phyloP scores from a whole-genome alignment of 2,797 vertebrate species.

The Schizopygopsis pylzovi region DNA sequence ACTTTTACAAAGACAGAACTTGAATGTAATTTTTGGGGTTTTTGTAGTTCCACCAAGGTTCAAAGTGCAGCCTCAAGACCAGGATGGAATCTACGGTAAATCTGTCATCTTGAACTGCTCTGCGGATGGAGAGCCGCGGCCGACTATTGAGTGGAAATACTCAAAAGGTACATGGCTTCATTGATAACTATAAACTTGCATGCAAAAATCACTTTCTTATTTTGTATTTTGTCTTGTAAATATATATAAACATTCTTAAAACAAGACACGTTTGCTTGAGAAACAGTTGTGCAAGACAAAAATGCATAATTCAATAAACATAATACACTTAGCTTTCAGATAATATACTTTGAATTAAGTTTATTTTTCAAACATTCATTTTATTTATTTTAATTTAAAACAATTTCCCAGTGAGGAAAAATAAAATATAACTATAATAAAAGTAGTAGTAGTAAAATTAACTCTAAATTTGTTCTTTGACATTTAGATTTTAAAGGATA shows the following conservation, averaged over 20 bases:
- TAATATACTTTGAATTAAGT: not conserved
- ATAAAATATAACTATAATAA: not conserved
- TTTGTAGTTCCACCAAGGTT: constrained; percentile 93
- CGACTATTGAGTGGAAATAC: constrained; percentile 97
- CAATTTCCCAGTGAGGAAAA: not conserved
- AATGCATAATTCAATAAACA: not conserved
- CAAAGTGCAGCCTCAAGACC: constrained; percentile 96
- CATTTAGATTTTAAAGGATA: not conserved
- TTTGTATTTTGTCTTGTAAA: not conserved
- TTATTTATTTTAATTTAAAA: not conserved
- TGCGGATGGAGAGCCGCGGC: constrained; percentile 94
- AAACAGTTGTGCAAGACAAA: not conserved
- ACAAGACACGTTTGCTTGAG: not conserved
- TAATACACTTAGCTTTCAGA: not conserved
- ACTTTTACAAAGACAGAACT: not conserved
- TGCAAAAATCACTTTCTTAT: not conserved
- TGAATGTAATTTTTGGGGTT: not conserved
- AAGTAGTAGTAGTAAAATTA: not conserved
- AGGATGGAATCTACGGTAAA: constrained; percentile 97
- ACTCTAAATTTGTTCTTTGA: not conserved
- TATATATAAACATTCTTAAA: not conserved
- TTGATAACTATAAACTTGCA: not conserved
- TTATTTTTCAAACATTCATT: not conserved
- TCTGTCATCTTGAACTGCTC: constrained; percentile 97
- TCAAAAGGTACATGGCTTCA: constrained; percentile 88